Conservation (phyloP, 2,797 vertebrate species). For the Champsocephalus gunnari region DNA sequence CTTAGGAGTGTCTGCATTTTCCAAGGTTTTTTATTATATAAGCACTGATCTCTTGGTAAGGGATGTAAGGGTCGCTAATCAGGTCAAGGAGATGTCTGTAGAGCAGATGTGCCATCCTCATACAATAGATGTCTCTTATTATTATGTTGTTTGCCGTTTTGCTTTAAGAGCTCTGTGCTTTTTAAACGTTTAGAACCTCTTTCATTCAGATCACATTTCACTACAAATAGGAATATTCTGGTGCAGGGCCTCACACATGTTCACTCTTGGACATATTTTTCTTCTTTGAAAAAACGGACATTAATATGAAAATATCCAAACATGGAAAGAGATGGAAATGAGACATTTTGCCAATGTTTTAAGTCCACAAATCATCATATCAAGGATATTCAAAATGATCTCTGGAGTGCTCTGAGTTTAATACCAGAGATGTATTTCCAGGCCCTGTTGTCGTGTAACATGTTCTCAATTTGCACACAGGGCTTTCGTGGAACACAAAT, state of each 20-base stretch:
- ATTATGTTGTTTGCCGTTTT: conserved; percentile 10
- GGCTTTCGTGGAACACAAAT: conserved; percentile 18
- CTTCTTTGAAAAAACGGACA: not conserved
- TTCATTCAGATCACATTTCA: conserved; percentile 26
- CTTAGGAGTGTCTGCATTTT: conserved; percentile 24
- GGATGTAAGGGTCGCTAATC: conserved; percentile 35
- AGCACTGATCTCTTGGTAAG: conserved; percentile 17
- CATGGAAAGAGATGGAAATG: conserved; percentile 23
- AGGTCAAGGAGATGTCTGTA: conserved; percentile 10
- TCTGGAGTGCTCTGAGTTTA: conserved; percentile 8
- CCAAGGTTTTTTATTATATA: conserved; percentile 1
- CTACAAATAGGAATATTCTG: conserved; percentile 24
- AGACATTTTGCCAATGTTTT: not conserved
- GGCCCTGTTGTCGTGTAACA: not conserved
- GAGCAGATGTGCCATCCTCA: conserved; percentile 8
- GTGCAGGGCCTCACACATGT: not conserved
- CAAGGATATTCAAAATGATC: conserved; percentile 1
- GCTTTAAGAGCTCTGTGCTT: conserved; percentile 11
- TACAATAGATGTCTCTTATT: conserved; percentile 8
- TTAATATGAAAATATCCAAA: conserved; percentile 19
- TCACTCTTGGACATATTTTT: conserved; percentile 6
- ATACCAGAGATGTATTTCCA: conserved; percentile 32
- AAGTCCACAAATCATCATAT: conserved; percentile 23
- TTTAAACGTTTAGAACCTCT: not conserved
- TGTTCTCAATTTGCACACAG: conserved; percentile 28